Conservation (phyloP, 2,888 invertebrate genomes). For the Papilio gigon region DNA sequence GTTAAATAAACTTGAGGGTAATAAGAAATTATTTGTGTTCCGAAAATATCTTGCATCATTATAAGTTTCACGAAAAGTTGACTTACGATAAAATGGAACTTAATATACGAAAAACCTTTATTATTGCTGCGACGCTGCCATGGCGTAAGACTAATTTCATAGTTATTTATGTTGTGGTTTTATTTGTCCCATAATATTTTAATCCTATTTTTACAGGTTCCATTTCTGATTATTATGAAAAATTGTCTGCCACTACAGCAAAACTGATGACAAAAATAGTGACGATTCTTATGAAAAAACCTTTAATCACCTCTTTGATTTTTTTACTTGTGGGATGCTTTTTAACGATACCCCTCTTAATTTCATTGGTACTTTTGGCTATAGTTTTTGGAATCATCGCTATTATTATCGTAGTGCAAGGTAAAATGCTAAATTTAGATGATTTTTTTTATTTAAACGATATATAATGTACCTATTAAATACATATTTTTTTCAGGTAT, state of each 20-base stretch:
- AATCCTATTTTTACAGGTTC: constrained; percentile 27
- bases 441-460: background rate
- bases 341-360: constrained; percentile 48
- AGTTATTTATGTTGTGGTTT: background rate
- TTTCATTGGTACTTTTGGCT: constrained; percentile 48
- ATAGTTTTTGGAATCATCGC: constrained; percentile 43
- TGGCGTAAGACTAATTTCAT: constrained; percentile 53
- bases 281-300: constrained; percentile 46
- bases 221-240: constrained; percentile 24
- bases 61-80: background rate
- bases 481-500: constrained; percentile 36
- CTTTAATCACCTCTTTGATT: constrained; percentile 55
- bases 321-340: constrained; percentile 46
- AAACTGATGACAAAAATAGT: background rate
- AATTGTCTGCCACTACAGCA: background rate
- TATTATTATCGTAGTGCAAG: constrained; percentile 60
- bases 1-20: background rate
- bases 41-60: background rate
- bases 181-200: background rate
- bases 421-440: constrained; percentile 49
- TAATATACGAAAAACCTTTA: constrained; percentile 62
- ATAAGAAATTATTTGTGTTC: background rate
- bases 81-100: constrained; percentile 57
- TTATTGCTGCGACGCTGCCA: constrained; percentile 53
- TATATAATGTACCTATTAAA: background rate